Percentiles rank a stretch among this genome's conserved stretches.
Conservation (phyloP, 2,797 vertebrate species). For the Propithecus deckenii region DNA sequence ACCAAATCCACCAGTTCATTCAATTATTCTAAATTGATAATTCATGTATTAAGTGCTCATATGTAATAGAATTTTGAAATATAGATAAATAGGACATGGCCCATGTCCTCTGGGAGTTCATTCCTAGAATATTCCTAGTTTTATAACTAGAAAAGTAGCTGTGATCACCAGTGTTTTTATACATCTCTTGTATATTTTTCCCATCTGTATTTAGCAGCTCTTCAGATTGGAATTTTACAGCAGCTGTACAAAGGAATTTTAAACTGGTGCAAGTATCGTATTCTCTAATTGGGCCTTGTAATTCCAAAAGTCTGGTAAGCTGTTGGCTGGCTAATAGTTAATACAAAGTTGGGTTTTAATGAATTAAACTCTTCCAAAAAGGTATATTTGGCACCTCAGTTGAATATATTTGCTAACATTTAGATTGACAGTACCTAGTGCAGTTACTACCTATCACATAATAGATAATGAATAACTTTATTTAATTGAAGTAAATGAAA, state of each 20-base stretch:
- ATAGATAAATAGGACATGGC: neutral
- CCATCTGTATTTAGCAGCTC: neutral
- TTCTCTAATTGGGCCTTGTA: neutral
- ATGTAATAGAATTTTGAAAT: neutral
- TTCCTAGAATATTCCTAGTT: neutral
- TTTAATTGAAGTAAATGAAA: slow-evolving; percentile 30
- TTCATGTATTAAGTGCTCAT: neutral
- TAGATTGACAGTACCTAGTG: neutral
- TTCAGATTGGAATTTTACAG: slow-evolving; percentile 24
- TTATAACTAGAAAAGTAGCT: neutral
- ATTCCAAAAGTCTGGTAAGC: neutral
- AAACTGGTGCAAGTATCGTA: neutral
- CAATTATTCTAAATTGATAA: neutral
- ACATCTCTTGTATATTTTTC: neutral
- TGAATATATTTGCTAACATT: neutral
- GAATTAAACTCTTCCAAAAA: neutral
- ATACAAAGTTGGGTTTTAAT: neutral
- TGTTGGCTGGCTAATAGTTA: neutral
- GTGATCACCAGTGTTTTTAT: neutral
- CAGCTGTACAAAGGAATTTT: slow-evolving; percentile 48
- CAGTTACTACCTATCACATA: neutral
- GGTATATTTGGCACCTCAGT: neutral
- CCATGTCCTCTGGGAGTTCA: neutral
- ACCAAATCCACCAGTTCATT: neutral
- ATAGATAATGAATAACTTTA: neutral